Base-by-base conservation (phyloP, 1,140 invertebrate genomes). In the Dreissena rostriformis region DNA sequence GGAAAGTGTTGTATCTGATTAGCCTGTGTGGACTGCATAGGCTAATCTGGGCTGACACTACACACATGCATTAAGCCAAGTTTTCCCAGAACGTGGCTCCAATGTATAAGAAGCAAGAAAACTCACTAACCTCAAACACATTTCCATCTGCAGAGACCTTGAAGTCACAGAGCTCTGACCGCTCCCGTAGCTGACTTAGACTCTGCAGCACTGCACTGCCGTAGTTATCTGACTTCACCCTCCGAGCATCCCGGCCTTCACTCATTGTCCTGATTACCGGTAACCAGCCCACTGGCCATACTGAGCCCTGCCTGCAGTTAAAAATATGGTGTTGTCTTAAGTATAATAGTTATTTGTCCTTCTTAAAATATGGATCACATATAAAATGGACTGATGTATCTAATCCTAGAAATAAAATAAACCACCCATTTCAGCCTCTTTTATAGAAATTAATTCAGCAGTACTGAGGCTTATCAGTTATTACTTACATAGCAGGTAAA, bases 151-250 rank as follows among this genome's bases (percentile, higher is more conserved):
- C 91, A 15, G 87, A 89, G 14, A 93, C 89, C 51, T 89, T 91
- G 70, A 92, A 93, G 82, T 93, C 92, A 87, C 90, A 91, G 7
- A 93, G 86, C 80, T 92, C 91, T 79, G 88, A 89, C 57, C 89
- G 87, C 4, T 88, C 79, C 22, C 90, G 86, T 15, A 93, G 84
- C 29, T 72, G 82, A 51, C 86, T 87, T 11, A 92, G 86, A 66
- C 87, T 88, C 71, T 89, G 86, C 53, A 93, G 87, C 10, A 92
- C 88, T 51, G 84, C 76, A 73, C 90, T 89, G n/a, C 92, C 91
- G 87, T 93, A 93, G 19, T 87, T 86, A n/a, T 89, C 84, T 28
- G 91, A 84, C 74, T 88, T 85, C 76, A 88, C 79, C 61, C 86
- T 87, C 61, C 88, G 87, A 14, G 17, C 82, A 77, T 84, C 82